Base-by-base conservation (phyloP, 2,888 invertebrate species). In the Pollenia amentaria region DNA sequence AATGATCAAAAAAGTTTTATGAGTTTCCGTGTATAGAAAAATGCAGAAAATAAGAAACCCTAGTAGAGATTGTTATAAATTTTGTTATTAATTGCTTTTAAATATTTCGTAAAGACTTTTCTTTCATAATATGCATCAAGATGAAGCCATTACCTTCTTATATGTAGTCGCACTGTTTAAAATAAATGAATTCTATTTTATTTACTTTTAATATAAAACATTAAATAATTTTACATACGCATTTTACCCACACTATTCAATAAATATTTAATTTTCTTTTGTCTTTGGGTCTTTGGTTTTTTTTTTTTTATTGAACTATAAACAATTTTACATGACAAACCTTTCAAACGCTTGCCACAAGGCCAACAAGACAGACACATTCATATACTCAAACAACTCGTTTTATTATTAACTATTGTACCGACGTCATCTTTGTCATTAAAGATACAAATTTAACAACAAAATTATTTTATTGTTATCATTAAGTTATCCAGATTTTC, bases 381-480 rank as follows among this genome's bases (percentile, higher is more conserved):
- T 18, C 18, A 42, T 2, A n/a, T 16, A 69, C 38, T 9, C 38
- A 44, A n/a, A 21, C 14, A 16, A 18, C 40, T 51, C n/a, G 10
- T 64, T 51, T 51, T 40, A 64, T 4, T 9, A 21, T 14, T 40
- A 64, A 40, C 51, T 10, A 18, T 38, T 6, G 9, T 12, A 44
- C 29, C 21, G n/a, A 76, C 73, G 21, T 21, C 55, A 44, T 55
- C 3, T 16, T 44, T 65, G 44, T 67, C 77, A 78, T 51, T 78
- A 48, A 18, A 72, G 60, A 29, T 53, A 70, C 60, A 72, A 72
- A 72, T 79, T 44, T 72, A 72, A 70, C 70, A 51, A 79, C 53
- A 72, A 53, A 62, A 64, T 79, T 64, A 79, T 79, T 70, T 72
- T 79, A 72, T 79, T 72, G 62, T 70, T 79, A 72, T 62, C 70